Evolutionary conservation across 2,797 vertebrate species (phyloP).

Genomic region (Periophthalmus magnuspinnatus): DNA sequence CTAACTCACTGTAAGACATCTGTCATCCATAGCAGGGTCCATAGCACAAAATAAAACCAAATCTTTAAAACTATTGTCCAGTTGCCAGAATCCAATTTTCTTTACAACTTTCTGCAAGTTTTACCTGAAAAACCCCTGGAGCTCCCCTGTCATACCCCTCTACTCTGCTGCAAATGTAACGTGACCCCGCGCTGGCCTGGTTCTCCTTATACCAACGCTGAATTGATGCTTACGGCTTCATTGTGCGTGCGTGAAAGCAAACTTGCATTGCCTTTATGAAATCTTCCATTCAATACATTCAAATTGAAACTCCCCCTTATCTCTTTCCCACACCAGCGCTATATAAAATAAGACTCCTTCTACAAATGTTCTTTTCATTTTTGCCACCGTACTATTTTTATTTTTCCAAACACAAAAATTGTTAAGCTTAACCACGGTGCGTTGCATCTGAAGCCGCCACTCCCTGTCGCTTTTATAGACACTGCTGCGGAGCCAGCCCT

Average conservation of each 20-base stretch:
- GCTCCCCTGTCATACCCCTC: not conserved
- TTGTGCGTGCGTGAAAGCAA: constrained; percentile 43
- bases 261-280: constrained; percentile 27
- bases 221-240: constrained; percentile 38
- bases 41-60: too few species aligned
- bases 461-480: constrained; percentile 15
- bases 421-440: constrained; percentile 41
- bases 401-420: constrained; percentile 42
- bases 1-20: too few species aligned
- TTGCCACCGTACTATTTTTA: constrained; percentile 51
- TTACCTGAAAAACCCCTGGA: not conserved
- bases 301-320: constrained; percentile 61
- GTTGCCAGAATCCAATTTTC: too few species aligned
- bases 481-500: constrained; percentile 16
- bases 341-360: constrained; percentile 52
- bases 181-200: constrained; percentile 24
- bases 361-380: constrained; percentile 44
- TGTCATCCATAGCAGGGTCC: too few species aligned
- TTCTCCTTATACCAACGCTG: constrained; percentile 28
- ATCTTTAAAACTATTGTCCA: too few species aligned
- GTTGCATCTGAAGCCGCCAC: constrained; percentile 39
- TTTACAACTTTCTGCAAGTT: not conserved
- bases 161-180: constrained; percentile 25
- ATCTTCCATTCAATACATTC: constrained; percentile 36
- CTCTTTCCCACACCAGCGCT: constrained; percentile 37